phyloP scores from a whole-genome alignment of 2,113 vertebrate genomes.

The Rhagologus leucostigma region DNA sequence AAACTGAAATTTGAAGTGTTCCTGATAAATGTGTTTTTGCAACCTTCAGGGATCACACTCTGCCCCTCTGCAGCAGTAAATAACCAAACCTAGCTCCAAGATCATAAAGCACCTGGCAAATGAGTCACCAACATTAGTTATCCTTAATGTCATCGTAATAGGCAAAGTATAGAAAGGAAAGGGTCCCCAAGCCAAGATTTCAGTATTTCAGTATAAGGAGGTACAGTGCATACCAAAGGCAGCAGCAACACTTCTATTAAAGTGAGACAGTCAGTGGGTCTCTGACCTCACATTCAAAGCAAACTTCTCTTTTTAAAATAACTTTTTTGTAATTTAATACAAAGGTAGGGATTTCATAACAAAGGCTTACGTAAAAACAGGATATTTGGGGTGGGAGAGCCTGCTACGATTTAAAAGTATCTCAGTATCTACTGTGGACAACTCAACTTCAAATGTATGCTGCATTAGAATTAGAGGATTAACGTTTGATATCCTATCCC shows the following conservation, averaged over 20 bases:
- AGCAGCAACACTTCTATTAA: not conserved
- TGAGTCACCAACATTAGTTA: not conserved
- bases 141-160: not conserved
- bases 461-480: not conserved
- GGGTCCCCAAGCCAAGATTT: not conserved
- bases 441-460: not conserved
- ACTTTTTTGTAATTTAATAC: not conserved
- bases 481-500: not conserved
- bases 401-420: not conserved
- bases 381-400: not conserved
- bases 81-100: not conserved
- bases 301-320: not conserved
- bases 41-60: not conserved
- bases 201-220: not conserved
- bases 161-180: not conserved
- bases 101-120: not conserved
- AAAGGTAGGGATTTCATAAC: not conserved
- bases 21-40: not conserved
- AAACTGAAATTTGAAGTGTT: not conserved
- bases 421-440: not conserved
- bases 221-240: not conserved
- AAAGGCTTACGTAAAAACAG: not conserved
- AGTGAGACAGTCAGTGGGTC: not conserved
- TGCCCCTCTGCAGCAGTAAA: not conserved
- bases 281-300: not conserved